Conservation (phyloP, 1,140 invertebrate genomes). For the Bombus huntii region DNA sequence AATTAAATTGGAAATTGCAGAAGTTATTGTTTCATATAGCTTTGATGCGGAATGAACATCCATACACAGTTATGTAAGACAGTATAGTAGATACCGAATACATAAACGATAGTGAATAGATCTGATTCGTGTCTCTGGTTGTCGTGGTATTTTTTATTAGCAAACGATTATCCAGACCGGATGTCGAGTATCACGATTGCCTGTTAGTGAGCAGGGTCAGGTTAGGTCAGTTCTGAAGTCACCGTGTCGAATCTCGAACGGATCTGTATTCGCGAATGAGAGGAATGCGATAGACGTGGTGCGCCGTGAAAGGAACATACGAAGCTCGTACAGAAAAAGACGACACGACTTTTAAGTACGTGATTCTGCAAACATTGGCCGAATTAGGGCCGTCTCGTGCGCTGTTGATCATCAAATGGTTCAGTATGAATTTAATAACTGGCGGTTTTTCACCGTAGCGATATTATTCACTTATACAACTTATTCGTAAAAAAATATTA, state of each 20-base stretch:
- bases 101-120: not conserved
- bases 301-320: conserved; percentile 46
- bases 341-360: conserved; percentile 47
- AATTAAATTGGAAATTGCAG: too few relatives aligned
- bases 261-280: conserved; percentile 23
- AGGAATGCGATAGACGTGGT: conserved; percentile 3
- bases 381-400: conserved; percentile 64
- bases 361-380: conserved; percentile 72
- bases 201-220: conserved; percentile 58
- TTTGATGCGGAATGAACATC: too few relatives aligned
- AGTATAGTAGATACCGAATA: not conserved
- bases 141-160: conserved; percentile 25
- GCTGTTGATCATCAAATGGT: not conserved
- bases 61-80: not conserved
- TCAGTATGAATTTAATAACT: not conserved
- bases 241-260: conserved; percentile 4
- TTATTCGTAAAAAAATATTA: not conserved
- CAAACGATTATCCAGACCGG: conserved; percentile 75
- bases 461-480: too few relatives aligned
- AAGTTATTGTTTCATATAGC: too few relatives aligned
- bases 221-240: conserved; percentile 71
- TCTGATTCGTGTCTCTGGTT: not conserved
- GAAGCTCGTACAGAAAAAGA: conserved; percentile 54
- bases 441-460: too few relatives aligned
- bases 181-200: conserved; percentile 78